Percentiles rank a stretch among this genome's conserved stretches.
Evolutionary conservation across 2,113 vertebrate genomes (phyloP).

Genomic region (Plotosus lineatus): DNA sequence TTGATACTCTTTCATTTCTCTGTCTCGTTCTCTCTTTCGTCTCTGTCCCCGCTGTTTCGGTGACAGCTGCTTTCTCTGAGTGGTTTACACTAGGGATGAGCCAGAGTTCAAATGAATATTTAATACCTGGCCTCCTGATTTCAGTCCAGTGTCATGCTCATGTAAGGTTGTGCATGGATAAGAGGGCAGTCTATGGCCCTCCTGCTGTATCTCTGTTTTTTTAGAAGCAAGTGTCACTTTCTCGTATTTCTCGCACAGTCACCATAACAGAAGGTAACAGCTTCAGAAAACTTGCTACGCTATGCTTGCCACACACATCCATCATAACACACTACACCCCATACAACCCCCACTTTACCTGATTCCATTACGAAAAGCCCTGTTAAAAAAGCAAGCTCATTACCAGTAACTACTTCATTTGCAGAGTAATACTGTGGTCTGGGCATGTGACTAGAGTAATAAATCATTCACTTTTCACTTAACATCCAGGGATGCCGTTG

Average conservation of each 20-base stretch:
- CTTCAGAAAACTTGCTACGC: conserved; percentile 8
- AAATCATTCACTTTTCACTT: too few relatives aligned
- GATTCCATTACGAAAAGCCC: not conserved
- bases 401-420: not conserved
- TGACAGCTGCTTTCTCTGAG: conserved; percentile 53
- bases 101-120: conserved; percentile 55
- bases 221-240: conserved; percentile 39
- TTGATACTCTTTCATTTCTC: not conserved
- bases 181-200: conserved; percentile 19
- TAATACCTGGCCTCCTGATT: conserved; percentile 54
- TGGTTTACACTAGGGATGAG: conserved; percentile 39
- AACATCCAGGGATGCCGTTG: too few relatives aligned
- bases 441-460: not conserved
- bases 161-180: conserved; percentile 23
- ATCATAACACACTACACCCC: conserved; percentile 6
- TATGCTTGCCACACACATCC: not conserved
- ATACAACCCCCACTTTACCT: not conserved
- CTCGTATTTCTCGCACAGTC: conserved; percentile 22
- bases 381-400: not conserved
- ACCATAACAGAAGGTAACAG: conserved; percentile 20
- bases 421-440: not conserved
- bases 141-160: conserved; percentile 37
- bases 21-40: not conserved
- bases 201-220: conserved; percentile 39
- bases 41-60: not conserved